Evolutionary conservation across 2,888 invertebrate species (phyloP).

Genomic region (Acutogordius australiensis): DNA sequence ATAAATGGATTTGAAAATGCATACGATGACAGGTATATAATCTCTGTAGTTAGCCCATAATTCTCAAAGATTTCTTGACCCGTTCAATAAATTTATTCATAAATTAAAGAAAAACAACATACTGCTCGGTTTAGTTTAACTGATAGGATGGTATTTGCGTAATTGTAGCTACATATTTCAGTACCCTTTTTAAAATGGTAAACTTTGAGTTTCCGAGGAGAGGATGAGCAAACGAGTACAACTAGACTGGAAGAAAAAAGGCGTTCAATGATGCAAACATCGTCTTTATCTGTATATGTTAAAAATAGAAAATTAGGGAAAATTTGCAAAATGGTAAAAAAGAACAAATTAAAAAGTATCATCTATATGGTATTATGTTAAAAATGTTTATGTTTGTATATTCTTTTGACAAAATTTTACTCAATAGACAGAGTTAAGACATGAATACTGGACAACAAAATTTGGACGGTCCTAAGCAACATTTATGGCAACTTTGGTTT

Average conservation of each 20-base stretch:
- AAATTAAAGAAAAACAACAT: slow-evolving; percentile 24
- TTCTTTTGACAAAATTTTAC: too few species aligned
- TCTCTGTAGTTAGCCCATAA: not conserved
- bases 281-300: slow-evolving; percentile 19
- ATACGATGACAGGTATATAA: not conserved
- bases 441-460: too few species aligned
- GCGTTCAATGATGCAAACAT: slow-evolving; percentile 58
- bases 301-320: slow-evolving; percentile 12
- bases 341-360: too few species aligned
- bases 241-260: slow-evolving; percentile 85
- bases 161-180: slow-evolving; percentile 85
- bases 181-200: slow-evolving; percentile 90
- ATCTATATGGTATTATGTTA: too few species aligned
- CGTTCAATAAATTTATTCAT: not conserved
- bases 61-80: not conserved
- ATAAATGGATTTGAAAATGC: not conserved
- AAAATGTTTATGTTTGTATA: too few species aligned
- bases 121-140: slow-evolving; percentile 75
- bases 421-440: too few species aligned
- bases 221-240: slow-evolving; percentile 62
- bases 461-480: too few species aligned
- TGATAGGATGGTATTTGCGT: slow-evolving; percentile 69
- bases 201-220: slow-evolving; percentile 64
- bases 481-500: too few species aligned
- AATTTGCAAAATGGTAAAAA: not conserved